Evolutionary conservation across 2,113 vertebrate species (phyloP).

Genomic region (Xyrauchen texanus): DNA sequence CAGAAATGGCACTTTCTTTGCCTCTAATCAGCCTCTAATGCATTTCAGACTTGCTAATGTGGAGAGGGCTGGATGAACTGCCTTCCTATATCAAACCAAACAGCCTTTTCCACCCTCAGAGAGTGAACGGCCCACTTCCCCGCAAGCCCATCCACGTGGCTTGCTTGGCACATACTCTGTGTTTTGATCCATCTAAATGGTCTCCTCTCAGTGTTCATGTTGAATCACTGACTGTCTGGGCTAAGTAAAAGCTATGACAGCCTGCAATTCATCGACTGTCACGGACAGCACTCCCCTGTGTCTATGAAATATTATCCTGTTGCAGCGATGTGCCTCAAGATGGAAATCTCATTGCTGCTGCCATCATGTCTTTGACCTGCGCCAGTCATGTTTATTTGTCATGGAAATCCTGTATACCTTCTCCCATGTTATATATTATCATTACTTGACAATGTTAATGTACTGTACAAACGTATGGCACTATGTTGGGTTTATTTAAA

Average conservation of each 20-base stretch:
- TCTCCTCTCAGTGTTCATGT: conserved; percentile 19
- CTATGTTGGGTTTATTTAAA: too few relatives aligned
- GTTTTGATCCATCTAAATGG: conserved; percentile 28
- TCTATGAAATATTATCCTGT: conserved; percentile 23
- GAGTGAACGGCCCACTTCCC: not conserved
- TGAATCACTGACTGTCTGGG: conserved; percentile 19
- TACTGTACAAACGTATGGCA: not conserved
- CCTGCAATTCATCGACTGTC: conserved; percentile 31
- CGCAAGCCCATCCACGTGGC: conserved; percentile 2
- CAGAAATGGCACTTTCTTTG: conserved; percentile 63
- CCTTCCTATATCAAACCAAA: conserved; percentile 30
- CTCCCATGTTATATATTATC: not conserved
- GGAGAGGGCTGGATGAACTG: conserved; percentile 37
- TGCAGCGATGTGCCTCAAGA: not conserved
- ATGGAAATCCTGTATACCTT: not conserved
- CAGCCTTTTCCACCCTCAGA: conserved; percentile 16
- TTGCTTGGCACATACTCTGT: conserved; percentile 2
- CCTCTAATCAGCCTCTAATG: conserved; percentile 73
- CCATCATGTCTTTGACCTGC: conserved; percentile 9
- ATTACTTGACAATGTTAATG: not conserved
- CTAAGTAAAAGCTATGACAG: conserved; percentile 22
- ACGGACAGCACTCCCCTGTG: conserved; percentile 18
- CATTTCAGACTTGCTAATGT: conserved; percentile 66
- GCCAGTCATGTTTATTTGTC: conserved; percentile 17
- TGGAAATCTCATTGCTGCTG: conserved; percentile 26